These are phyloP conservation scores for Ptilonorhynchus violaceus DNA, from an alignment of 2,113 vertebrate genomes.

Conservation along the genomic window DNA sequence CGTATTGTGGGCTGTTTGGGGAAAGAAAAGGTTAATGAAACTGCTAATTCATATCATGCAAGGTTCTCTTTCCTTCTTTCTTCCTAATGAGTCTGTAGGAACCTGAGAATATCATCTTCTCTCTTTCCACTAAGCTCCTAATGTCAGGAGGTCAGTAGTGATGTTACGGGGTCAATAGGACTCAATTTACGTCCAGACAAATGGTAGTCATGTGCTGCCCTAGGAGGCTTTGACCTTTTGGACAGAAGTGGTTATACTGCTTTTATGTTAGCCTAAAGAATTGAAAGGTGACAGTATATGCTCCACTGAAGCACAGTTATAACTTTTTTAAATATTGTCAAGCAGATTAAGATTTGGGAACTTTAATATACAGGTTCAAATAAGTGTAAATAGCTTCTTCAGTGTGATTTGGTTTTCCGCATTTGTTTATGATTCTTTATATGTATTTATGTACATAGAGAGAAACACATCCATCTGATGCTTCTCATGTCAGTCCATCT, in stretches of 20 bases:
- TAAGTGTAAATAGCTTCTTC: neutral
- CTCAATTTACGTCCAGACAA: constrained; percentile 62
- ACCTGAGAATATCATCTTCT: constrained; percentile 27
- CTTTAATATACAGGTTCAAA: neutral
- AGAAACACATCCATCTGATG: neutral
- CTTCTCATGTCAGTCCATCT: neutral
- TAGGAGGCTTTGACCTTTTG: constrained; percentile 42
- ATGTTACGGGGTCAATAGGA: constrained; percentile 46
- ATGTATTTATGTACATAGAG: neutral
- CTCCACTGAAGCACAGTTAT: neutral
- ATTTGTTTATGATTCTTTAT: neutral
- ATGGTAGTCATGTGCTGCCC: constrained; percentile 44
- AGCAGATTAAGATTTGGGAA: neutral
- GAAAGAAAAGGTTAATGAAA: constrained; percentile 34
- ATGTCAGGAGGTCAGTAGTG: constrained; percentile 63
- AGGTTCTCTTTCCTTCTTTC: constrained; percentile 12
- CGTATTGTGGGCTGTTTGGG: neutral
- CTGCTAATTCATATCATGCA: constrained; percentile 4
- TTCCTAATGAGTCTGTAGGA: constrained; percentile 29
- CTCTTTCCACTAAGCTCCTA: constrained; percentile 25
- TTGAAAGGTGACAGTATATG: neutral
- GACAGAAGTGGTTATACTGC: constrained; percentile 26
- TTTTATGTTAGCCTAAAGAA: constrained; percentile 41
- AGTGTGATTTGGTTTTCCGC: neutral
- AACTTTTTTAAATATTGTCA: neutral